Evolutionary conservation across 2,113 vertebrate genomes (phyloP).

Genomic region (Sphaerodactylus townsendi): DNA sequence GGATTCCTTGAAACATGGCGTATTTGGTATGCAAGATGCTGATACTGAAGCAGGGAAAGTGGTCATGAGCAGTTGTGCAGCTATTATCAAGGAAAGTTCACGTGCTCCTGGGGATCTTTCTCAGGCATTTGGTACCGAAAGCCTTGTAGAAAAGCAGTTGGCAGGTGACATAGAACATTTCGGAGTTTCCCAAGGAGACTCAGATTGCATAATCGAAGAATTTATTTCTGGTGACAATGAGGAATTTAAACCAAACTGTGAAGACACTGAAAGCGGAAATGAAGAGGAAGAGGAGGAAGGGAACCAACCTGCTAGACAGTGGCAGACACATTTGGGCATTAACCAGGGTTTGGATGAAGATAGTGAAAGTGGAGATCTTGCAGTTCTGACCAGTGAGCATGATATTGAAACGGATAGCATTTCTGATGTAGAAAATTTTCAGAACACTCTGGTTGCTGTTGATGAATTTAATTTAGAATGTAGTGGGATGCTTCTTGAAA

Average conservation of each 20-base stretch:
- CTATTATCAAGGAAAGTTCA: neutral
- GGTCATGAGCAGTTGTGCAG: slow-evolving; percentile 18
- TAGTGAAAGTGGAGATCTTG: slow-evolving; percentile 72
- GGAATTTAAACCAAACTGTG: slow-evolving; percentile 61
- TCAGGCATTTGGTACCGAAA: slow-evolving; percentile 51
- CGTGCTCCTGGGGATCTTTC: slow-evolving; percentile 13
- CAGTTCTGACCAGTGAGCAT: slow-evolving; percentile 37
- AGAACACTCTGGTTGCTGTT: slow-evolving; percentile 38
- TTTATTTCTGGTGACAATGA: slow-evolving; percentile 68
- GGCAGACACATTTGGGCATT: slow-evolving; percentile 32
- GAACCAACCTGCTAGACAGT: slow-evolving; percentile 18
- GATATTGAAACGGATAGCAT: slow-evolving; percentile 61
- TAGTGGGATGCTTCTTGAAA: slow-evolving; percentile 32
- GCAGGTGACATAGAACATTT: slow-evolving; percentile 33
- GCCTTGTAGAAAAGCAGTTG: slow-evolving; percentile 51
- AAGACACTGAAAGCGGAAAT: slow-evolving; percentile 66
- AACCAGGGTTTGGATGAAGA: slow-evolving; percentile 66
- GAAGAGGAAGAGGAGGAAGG: slow-evolving; percentile 64
- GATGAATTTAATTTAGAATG: slow-evolving; percentile 64
- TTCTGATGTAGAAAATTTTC: slow-evolving; percentile 68
- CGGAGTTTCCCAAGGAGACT: slow-evolving; percentile 66
- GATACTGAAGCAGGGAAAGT: slow-evolving; percentile 25
- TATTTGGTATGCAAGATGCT: slow-evolving; percentile 27
- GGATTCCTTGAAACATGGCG: slow-evolving; percentile 42
- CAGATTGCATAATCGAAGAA: slow-evolving; percentile 78